phyloP scores from a whole-genome alignment of 2,888 invertebrate genomes.

The Drosophila neutralis region DNA sequence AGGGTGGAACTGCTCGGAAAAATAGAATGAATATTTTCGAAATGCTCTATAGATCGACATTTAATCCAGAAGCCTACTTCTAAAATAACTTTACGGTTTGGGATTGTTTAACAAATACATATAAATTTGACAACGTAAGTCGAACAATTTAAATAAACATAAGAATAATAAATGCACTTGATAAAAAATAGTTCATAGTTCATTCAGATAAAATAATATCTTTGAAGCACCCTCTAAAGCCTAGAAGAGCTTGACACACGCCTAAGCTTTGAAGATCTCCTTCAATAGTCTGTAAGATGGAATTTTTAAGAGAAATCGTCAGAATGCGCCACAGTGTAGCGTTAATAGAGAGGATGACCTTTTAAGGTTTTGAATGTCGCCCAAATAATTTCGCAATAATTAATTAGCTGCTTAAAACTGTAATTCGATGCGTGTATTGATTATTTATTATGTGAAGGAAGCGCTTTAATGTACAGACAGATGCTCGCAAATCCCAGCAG shows the following conservation, averaged over 20 bases:
- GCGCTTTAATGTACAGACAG: not conserved
- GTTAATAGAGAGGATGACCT: not conserved
- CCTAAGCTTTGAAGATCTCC: not conserved
- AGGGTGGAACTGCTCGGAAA: not conserved
- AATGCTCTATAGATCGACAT: not conserved
- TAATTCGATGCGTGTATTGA: not conserved
- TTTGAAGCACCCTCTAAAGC: not conserved
- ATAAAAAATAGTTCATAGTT: not conserved
- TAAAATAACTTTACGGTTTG: not conserved
- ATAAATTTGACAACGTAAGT: not conserved
- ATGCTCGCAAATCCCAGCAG: conserved; percentile 13
- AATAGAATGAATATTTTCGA: not conserved
- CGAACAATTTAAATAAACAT: no score
- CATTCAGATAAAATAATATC: not conserved
- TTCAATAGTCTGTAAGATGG: not conserved
- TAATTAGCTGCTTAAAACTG: not conserved
- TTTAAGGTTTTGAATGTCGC: not conserved
- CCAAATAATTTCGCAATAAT: not conserved
- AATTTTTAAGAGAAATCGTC: not conserved
- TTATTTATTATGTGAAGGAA: not conserved
- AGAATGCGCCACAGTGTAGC: not conserved
- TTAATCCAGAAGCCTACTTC: not conserved
- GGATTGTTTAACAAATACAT: not conserved
- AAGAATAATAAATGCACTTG: accelerated
- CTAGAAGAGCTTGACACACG: not conserved